phyloP scores from a whole-genome alignment of 1,140 invertebrate genomes.

The Aphelenchoides fujianensis region DNA sequence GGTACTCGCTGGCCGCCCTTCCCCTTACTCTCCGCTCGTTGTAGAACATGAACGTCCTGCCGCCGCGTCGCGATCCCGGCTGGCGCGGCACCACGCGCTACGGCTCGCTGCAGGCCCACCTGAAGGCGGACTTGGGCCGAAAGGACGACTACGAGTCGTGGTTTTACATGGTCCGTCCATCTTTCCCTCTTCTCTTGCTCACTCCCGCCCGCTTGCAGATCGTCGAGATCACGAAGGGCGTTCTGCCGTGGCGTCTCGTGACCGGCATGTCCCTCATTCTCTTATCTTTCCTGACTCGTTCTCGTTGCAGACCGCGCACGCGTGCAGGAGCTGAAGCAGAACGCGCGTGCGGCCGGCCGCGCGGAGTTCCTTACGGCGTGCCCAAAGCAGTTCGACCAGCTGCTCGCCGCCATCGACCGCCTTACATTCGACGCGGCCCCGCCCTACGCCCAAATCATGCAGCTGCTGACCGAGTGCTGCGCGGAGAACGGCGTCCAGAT shows the following conservation, averaged over 20 bases:
- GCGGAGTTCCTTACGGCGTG: conserved; percentile 24
- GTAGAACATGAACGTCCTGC: conserved; percentile 23
- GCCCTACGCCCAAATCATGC: conserved; percentile 22
- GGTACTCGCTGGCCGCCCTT: conserved; percentile 7
- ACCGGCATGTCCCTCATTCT: background rate
- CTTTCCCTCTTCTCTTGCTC: background rate
- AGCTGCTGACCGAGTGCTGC: conserved; percentile 22
- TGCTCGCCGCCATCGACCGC: conserved; percentile 17
- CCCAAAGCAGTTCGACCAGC: conserved; percentile 25
- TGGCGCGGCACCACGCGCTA: conserved; percentile 33
- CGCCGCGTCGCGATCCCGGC: conserved; percentile 22
- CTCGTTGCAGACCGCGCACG: conserved; percentile 8
- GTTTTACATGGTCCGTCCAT: conserved; percentile 27
- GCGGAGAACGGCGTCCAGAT: conserved; percentile 22
- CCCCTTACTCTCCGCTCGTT: background rate
- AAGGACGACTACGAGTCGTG: conserved; percentile 29
- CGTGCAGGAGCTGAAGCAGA: conserved; percentile 24
- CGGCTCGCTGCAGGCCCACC: conserved; percentile 33
- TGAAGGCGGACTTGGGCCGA: conserved; percentile 25
- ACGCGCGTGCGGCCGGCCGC: conserved; percentile 17
- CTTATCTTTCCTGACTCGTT: background rate
- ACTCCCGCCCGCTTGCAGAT: background rate
- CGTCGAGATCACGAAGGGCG: conserved; percentile 29
- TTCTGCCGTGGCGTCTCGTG: conserved; percentile 32
- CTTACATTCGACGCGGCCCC: conserved; percentile 25